Percentiles rank a stretch among this genome's conserved stretches.
These are phyloP conservation scores for Cavia aperea DNA, from an alignment of 2,113 vertebrate genomes.

Conservation along the genomic window DNA sequence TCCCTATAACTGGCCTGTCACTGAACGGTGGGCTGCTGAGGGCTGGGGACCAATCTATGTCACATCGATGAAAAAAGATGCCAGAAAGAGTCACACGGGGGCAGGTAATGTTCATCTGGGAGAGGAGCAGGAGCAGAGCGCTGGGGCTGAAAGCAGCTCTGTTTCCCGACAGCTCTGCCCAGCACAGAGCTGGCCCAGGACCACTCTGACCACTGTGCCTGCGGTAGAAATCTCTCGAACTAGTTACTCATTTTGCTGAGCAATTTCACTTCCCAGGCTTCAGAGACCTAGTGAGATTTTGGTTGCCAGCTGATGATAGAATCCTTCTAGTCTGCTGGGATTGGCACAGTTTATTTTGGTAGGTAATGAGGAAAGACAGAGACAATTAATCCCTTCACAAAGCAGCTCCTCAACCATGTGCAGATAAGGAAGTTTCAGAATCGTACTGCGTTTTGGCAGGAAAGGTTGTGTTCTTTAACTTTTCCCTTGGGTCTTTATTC, in stretches of 20 bases:
- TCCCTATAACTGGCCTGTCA: not conserved
- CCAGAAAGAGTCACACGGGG: not conserved
- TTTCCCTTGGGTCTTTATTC: not conserved
- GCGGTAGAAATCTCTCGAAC: not conserved
- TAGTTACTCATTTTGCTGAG: slow-evolving; percentile 23
- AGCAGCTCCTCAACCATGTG: slow-evolving; percentile 46
- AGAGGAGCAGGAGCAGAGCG: not conserved
- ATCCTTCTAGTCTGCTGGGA: not conserved
- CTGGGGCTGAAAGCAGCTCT: not conserved
- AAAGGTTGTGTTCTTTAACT: slow-evolving; percentile 9
- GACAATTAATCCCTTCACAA: slow-evolving; percentile 51
- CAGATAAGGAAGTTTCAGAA: slow-evolving; percentile 25
- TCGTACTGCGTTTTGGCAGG: not conserved
- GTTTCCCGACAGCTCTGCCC: not conserved
- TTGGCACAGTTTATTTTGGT: slow-evolving; percentile 51
- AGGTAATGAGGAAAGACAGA: slow-evolving; percentile 58
- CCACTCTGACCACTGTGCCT: not conserved
- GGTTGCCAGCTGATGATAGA: slow-evolving; percentile 32
- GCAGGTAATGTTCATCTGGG: not conserved
- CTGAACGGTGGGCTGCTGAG: not conserved
- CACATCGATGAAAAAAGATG: not conserved
- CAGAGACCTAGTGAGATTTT: not conserved
- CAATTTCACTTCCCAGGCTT: not conserved
- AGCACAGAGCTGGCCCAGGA: not conserved
- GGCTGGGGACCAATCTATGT: not conserved